Conservation (phyloP, 1,140 invertebrate genomes). For the Grapholita molesta region DNA sequence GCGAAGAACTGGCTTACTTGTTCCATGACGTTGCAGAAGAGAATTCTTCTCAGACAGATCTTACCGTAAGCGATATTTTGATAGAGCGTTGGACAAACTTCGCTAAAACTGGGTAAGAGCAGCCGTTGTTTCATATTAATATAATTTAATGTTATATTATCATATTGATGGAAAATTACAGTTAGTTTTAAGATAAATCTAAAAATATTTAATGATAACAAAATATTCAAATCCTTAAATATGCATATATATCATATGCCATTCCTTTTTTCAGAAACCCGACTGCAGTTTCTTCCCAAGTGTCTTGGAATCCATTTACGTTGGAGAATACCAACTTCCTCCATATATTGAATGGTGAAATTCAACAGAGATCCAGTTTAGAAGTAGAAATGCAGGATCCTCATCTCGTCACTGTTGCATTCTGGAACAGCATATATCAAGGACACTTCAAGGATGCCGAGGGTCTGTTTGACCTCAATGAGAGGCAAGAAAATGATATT, state of each 20-base stretch:
- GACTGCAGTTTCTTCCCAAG: slow-evolving; percentile 35
- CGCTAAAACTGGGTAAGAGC: slow-evolving; percentile 54
- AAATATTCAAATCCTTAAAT: no score
- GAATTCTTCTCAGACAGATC: slow-evolving; percentile 32
- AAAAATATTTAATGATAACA: no score
- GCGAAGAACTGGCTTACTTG: slow-evolving; percentile 62
- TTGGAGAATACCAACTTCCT: slow-evolving; percentile 35
- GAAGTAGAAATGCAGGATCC: slow-evolving; percentile 48
- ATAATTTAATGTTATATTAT: no score
- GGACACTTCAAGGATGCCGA: slow-evolving; percentile 51
- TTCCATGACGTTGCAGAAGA: slow-evolving; percentile 36
- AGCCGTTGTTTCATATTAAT: background rate
- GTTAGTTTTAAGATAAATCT: no score
- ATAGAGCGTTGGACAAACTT: slow-evolving; percentile 69
- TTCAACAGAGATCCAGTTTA: slow-evolving; percentile 30
- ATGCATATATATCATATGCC: no score
- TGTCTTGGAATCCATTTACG: slow-evolving; percentile 46
- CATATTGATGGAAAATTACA: no score
- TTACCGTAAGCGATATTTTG: slow-evolving; percentile 47
- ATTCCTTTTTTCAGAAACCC: slow-evolving; percentile 44
- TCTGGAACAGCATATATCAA: slow-evolving; percentile 59
- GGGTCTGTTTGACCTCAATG: slow-evolving; percentile 40
- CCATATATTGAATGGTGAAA: slow-evolving; percentile 36
- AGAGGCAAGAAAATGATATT: background rate
- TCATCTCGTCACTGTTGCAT: slow-evolving; percentile 38